A percentile compares a stretch with the other conserved stretches of the same genome.
Evolutionary conservation across 2,888 invertebrate species (phyloP).

Genomic region (Drosophila mercatorum): DNA sequence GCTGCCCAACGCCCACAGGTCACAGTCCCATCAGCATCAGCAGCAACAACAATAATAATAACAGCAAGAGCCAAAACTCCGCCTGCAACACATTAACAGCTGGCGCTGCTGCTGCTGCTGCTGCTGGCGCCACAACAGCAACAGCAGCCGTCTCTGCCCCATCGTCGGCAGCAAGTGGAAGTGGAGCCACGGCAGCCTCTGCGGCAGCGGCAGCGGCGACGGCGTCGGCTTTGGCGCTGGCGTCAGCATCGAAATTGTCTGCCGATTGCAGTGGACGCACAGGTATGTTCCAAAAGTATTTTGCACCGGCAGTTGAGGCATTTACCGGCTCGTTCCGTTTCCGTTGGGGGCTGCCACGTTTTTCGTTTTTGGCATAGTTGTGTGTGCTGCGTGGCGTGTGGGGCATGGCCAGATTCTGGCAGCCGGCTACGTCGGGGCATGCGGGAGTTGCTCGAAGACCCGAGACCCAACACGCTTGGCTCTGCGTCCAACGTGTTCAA

Average conservation of each 20-base stretch:
- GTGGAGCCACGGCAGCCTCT: conserved; percentile 49
- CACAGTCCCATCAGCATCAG: conserved; percentile 58
- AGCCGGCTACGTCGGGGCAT: neutral
- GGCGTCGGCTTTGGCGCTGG: conserved; percentile 50
- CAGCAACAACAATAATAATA: conserved; percentile 44
- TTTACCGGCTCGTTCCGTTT: conserved; percentile 67
- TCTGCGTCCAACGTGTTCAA: conserved; percentile 36
- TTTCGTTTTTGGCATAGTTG: conserved; percentile 80
- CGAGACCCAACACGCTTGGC: conserved; percentile 30
- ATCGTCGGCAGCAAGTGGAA: conserved; percentile 54
- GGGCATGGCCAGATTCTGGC: conserved; percentile 35
- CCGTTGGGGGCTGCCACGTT: conserved; percentile 71
- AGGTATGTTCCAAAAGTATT: conserved; percentile 86
- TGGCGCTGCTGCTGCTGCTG: conserved; percentile 47
- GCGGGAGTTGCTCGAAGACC: neutral
- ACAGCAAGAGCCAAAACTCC: conserved; percentile 62
- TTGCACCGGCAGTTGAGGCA: conserved; percentile 78
- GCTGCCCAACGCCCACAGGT: conserved; percentile 76
- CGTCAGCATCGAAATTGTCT: conserved; percentile 79
- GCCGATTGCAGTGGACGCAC: conserved; percentile 88
- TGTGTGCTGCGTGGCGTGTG: conserved; percentile 69
- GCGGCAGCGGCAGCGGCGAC: conserved; percentile 38
- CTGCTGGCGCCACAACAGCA: conserved; percentile 37
- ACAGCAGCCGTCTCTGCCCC: conserved; percentile 38
- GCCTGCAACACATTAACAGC: conserved; percentile 75